These are phyloP conservation scores for Macrophya annulata DNA, from an alignment of 2,888 invertebrate species.

Conservation along the genomic window DNA sequence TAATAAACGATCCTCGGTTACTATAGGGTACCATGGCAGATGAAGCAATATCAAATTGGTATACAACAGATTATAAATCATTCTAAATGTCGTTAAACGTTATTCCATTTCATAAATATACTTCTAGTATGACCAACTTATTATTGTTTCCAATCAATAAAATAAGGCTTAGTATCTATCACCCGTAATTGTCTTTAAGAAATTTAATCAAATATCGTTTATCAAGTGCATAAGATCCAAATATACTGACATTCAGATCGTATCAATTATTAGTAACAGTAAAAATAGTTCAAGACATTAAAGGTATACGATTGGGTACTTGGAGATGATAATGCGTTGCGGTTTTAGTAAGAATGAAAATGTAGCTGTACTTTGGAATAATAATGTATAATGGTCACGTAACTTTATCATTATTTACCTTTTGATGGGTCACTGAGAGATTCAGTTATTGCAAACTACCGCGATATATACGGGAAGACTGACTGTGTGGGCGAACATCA, in stretches of 20 bases:
- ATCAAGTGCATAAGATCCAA: not conserved
- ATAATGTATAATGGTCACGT: not conserved
- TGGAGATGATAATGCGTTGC: not conserved
- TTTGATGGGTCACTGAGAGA: not conserved
- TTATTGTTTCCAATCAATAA: not conserved
- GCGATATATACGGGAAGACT: constrained; percentile 3
- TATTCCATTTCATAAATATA: too few species aligned
- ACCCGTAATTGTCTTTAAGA: not conserved
- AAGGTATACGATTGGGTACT: not conserved
- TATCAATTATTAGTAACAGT: not conserved
- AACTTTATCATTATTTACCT: constrained; percentile 17
- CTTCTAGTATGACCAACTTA: not conserved
- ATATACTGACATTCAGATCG: not conserved
- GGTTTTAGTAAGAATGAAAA: not conserved
- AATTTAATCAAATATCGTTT: not conserved
- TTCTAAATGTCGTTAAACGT: not conserved
- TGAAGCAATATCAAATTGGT: not conserved
- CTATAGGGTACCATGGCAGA: not conserved
- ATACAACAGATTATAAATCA: not conserved
- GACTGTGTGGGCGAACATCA: constrained; percentile 38
- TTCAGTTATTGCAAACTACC: constrained; percentile 22
- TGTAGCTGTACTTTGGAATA: not conserved
- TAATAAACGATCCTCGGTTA: not conserved
- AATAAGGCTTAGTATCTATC: not conserved
- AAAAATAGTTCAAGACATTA: not conserved